These are phyloP conservation scores for Lithophane ornitopus DNA, from an alignment of 2,888 invertebrate species.

Conservation along the genomic window DNA sequence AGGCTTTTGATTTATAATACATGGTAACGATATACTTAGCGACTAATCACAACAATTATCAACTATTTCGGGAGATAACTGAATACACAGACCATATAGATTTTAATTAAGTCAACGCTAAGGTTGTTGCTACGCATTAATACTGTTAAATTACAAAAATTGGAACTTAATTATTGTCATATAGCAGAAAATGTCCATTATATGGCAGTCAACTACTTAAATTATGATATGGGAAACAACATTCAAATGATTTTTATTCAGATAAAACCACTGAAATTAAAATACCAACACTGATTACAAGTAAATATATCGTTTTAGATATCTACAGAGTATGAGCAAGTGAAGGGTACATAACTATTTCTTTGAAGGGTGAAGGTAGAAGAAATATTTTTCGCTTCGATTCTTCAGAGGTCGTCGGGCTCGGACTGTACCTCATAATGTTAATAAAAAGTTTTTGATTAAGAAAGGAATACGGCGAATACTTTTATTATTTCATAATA, in stretches of 20 bases:
- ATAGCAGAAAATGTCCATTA: slow-evolving; percentile 16
- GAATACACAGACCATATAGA: slow-evolving; percentile 68
- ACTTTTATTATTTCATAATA: slow-evolving; percentile 39
- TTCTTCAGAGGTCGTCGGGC: slow-evolving; percentile 76
- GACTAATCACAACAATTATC: slow-evolving; percentile 86
- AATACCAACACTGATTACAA: slow-evolving; percentile 46
- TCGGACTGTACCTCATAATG: slow-evolving; percentile 74
- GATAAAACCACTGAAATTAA: slow-evolving; percentile 26
- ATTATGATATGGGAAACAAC: slow-evolving; percentile 25
- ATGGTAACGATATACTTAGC: slow-evolving; percentile 83
- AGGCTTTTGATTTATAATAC: slow-evolving; percentile 85
- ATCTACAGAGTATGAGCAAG: slow-evolving; percentile 49
- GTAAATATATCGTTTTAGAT: slow-evolving; percentile 51
- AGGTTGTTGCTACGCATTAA: slow-evolving; percentile 30
- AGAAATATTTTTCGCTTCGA: slow-evolving; percentile 66
- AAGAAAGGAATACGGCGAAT: slow-evolving; percentile 46
- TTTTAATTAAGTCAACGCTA: slow-evolving; percentile 41
- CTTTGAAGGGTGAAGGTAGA: slow-evolving; percentile 46
- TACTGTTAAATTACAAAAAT: slow-evolving; percentile 18
- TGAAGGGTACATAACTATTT: slow-evolving; percentile 33
- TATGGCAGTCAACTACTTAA: slow-evolving; percentile 39
- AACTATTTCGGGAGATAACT: slow-evolving; percentile 66
- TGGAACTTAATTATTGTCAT: slow-evolving; percentile 10
- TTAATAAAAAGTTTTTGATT: slow-evolving; percentile 63
- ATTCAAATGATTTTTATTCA: slow-evolving; percentile 19